A percentile compares a stretch with the other conserved stretches of the same genome.
Evolutionary conservation across 2,113 vertebrate species (phyloP).

Genomic region (Anguilla japonica): DNA sequence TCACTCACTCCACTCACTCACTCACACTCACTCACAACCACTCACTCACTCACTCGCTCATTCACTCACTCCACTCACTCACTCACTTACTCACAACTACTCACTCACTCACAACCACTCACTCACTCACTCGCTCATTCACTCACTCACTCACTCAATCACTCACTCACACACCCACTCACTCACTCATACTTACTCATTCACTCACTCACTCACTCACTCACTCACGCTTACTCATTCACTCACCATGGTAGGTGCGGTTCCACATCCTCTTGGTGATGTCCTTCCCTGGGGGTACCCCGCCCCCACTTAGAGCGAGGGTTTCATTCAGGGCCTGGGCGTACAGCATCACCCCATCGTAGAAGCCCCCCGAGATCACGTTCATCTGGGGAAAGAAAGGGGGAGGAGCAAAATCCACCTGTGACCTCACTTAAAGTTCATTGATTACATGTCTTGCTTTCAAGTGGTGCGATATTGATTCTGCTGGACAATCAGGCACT

Average conservation of each 20-base stretch:
- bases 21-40: neutral
- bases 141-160: neutral
- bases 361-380: slow-evolving; percentile 92
- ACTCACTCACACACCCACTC: neutral
- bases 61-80: neutral
- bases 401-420: neutral
- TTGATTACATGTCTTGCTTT: too few relatives aligned
- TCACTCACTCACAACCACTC: neutral
- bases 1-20: neutral
- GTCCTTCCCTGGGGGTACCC: slow-evolving; percentile 69
- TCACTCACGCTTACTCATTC: neutral
- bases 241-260: slow-evolving; percentile 84
- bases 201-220: neutral
- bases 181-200: neutral
- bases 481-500: too few relatives aligned
- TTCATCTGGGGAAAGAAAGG: slow-evolving; percentile 79
- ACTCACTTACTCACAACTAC: neutral
- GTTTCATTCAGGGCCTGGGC: slow-evolving; percentile 86
- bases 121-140: neutral
- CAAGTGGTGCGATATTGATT: too few relatives aligned
- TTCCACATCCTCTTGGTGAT: slow-evolving; percentile 89
- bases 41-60: neutral
- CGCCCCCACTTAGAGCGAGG: slow-evolving; percentile 58
- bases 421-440: neutral
- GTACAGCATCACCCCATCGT: slow-evolving; percentile 90